phyloP scores from a whole-genome alignment of 2,888 invertebrate genomes.

The Ectemnius lituratus region DNA sequence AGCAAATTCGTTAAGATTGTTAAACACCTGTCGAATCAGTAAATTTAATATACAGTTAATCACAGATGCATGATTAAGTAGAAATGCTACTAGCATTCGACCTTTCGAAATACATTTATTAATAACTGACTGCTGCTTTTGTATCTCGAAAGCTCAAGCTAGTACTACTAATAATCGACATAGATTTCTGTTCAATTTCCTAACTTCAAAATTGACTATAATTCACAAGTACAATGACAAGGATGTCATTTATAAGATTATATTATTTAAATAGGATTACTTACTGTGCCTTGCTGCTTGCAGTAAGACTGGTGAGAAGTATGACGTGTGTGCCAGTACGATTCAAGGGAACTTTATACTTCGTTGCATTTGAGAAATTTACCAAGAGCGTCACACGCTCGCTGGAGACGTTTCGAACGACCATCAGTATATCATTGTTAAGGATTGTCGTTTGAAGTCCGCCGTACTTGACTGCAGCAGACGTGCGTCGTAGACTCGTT shows the following conservation, averaged over 20 bases:
- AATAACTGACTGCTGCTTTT: too few species aligned
- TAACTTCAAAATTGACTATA: too few species aligned
- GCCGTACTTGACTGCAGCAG: constrained; percentile 79
- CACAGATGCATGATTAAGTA: too few species aligned
- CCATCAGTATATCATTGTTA: constrained; percentile 71
- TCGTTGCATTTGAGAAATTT: constrained; percentile 66
- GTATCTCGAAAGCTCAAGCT: too few species aligned
- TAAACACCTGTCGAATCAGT: too few species aligned
- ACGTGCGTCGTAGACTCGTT: constrained; percentile 79
- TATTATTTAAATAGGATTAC: background rate
- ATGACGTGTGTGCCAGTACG: background rate
- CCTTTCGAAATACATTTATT: too few species aligned
- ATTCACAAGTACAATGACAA: background rate
- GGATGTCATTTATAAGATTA: background rate
- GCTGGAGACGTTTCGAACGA: constrained; percentile 36
- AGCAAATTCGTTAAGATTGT: too few species aligned
- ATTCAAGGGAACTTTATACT: background rate
- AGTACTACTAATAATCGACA: too few species aligned
- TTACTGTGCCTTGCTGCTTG: background rate
- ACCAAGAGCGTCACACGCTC: constrained; percentile 60
- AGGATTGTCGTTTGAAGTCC: constrained; percentile 80
- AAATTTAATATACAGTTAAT: too few species aligned
- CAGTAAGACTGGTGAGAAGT: background rate
- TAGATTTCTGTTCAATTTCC: too few species aligned
- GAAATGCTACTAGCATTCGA: too few species aligned